Conservation (phyloP, 1,140 invertebrate species). For the Gonioctena quinquepunctata region DNA sequence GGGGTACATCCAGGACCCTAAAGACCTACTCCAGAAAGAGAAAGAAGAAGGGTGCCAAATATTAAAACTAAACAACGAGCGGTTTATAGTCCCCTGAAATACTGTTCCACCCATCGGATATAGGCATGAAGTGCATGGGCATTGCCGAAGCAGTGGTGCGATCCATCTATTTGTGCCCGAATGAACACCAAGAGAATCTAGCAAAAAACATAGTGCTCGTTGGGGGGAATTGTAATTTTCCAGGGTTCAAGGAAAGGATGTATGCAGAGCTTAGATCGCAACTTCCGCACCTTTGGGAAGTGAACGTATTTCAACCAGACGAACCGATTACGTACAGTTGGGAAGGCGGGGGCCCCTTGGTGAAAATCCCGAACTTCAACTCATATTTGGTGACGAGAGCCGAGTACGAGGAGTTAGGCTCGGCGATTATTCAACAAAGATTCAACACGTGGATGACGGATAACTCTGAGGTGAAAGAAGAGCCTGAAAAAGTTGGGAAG, state of each 20-base stretch:
- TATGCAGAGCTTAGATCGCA: constrained; percentile 78
- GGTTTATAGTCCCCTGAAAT: constrained; percentile 94
- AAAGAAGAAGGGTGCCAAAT: constrained; percentile 74
- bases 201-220: constrained; percentile 88
- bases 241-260: constrained; percentile 83
- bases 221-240: constrained; percentile 86
- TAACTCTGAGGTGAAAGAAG: constrained; percentile 18
- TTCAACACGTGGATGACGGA: constrained; percentile 45
- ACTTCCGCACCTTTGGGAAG: constrained; percentile 75
- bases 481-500: constrained; percentile 4
- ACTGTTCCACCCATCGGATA: constrained; percentile 92
- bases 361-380: constrained; percentile 74
- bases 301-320: constrained; percentile 72
- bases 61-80: constrained; percentile 86
- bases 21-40: constrained; percentile 57
- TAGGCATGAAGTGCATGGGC: constrained; percentile 93
- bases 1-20: constrained; percentile 58
- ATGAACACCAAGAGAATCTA: constrained; percentile 80
- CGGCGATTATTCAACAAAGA: constrained; percentile 42
- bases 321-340: constrained; percentile 85
- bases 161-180: constrained; percentile 72
- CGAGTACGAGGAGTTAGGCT: constrained; percentile 87
- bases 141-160: constrained; percentile 87
- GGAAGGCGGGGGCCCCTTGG: constrained; percentile 81
- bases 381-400: constrained; percentile 73